These are phyloP conservation scores for Amblyjoppa fuscipennis DNA, from an alignment of 2,888 invertebrate genomes.

Conservation along the genomic window DNA sequence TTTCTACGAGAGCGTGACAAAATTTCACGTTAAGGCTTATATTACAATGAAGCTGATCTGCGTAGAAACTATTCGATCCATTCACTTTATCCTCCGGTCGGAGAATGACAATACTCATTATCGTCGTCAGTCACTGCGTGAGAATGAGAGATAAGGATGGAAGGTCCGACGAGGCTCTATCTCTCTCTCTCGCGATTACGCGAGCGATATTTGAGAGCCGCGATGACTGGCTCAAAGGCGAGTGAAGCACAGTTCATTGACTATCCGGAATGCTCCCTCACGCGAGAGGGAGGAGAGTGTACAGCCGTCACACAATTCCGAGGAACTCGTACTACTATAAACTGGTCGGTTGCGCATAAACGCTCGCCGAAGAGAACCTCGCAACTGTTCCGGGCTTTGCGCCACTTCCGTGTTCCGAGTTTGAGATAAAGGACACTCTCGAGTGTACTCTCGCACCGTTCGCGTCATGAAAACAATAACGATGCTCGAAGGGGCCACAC, in stretches of 20 bases:
- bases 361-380: slow-evolving; percentile 52
- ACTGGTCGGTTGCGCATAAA: slow-evolving; percentile 56
- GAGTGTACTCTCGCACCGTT: neutral
- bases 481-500: neutral
- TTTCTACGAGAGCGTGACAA: no score
- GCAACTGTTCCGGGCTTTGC: slow-evolving; percentile 53
- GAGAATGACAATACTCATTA: slow-evolving; percentile 16
- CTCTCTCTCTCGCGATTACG: slow-evolving; percentile 9
- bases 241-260: slow-evolving; percentile 70
- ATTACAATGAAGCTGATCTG: neutral
- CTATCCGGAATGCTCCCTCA: slow-evolving; percentile 70
- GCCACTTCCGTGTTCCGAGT: slow-evolving; percentile 51
- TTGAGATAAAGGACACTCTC: neutral
- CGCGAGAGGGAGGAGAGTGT: slow-evolving; percentile 1
- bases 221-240: slow-evolving; percentile 52
- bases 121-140: slow-evolving; percentile 25
- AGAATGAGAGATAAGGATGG: slow-evolving; percentile 49
- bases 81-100: neutral
- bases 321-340: slow-evolving; percentile 37
- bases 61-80: neutral
- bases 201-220: slow-evolving; percentile 28
- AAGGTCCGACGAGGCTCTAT: neutral
- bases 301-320: slow-evolving; percentile 16
- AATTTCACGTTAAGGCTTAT: neutral
- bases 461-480: neutral